Conservation (phyloP, 1,140 invertebrate species). For the Tetragnatha versicolor region DNA sequence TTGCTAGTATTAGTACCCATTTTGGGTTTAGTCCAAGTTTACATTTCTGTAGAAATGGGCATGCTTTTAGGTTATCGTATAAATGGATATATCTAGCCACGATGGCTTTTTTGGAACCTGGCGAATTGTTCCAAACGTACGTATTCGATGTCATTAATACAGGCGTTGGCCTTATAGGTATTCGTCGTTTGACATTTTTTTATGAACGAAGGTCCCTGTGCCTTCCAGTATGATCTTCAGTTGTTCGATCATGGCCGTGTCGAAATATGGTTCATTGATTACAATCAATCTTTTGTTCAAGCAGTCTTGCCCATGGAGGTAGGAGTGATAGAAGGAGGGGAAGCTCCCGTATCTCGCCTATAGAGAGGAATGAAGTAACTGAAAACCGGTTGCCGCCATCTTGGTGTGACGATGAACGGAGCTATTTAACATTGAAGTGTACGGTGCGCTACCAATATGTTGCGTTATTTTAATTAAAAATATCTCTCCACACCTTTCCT, state of each 20-base stretch:
- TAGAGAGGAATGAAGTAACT: too few species aligned
- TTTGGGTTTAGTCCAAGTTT: background rate
- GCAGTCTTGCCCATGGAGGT: background rate
- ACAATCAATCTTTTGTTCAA: slow-evolving; percentile 11
- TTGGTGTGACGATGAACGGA: too few species aligned
- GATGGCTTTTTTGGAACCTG: background rate
- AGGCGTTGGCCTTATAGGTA: background rate
- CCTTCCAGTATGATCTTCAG: background rate
- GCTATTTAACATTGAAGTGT: too few species aligned
- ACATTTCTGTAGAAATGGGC: background rate
- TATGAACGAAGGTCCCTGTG: background rate
- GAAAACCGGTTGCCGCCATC: too few species aligned
- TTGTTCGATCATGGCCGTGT: background rate
- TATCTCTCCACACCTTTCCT: too few species aligned
- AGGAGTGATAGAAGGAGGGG: too few species aligned
- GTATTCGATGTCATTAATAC: background rate
- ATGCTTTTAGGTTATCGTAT: background rate
- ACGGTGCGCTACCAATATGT: too few species aligned
- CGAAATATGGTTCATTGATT: slow-evolving; percentile 13
- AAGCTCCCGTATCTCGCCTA: too few species aligned
- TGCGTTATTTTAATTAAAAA: too few species aligned
- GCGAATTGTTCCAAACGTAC: background rate
- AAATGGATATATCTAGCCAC: background rate
- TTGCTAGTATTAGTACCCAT: too few species aligned
- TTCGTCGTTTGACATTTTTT: background rate